phyloP scores from a whole-genome alignment of 2,797 vertebrate genomes.

The Cuniculus paca region DNA sequence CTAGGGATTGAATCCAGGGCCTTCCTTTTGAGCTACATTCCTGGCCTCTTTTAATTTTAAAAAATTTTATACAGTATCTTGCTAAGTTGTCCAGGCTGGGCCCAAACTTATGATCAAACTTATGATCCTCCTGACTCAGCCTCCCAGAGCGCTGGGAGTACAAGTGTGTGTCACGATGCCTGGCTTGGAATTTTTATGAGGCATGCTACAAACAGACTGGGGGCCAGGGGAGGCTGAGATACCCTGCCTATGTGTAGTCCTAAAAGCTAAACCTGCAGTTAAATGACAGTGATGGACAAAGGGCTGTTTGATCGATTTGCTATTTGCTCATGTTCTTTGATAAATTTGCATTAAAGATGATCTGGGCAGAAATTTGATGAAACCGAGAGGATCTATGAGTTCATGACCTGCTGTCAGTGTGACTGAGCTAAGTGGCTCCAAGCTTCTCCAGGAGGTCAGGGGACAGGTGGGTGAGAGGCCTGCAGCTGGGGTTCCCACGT shows the following conservation, averaged over 20 bases:
- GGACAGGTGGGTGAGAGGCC: background rate
- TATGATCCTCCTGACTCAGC: background rate
- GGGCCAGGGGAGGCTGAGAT: background rate
- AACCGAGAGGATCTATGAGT: background rate
- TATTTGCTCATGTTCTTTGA: background rate
- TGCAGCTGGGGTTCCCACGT: background rate
- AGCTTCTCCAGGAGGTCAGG: background rate
- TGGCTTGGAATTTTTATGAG: background rate
- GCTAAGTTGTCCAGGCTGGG: background rate
- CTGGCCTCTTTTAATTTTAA: background rate
- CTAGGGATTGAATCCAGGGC: background rate
- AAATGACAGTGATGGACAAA: background rate
- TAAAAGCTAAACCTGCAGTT: background rate
- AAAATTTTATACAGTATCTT: background rate
- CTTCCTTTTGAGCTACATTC: background rate
- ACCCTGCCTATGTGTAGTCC: fast-evolving
- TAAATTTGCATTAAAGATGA: background rate
- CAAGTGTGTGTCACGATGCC: background rate
- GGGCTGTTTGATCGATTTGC: background rate
- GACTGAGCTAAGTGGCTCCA: background rate
- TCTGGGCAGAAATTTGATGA: background rate
- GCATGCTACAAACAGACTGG: background rate
- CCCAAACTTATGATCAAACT: background rate
- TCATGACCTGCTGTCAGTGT: background rate
- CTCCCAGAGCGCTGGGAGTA: background rate